phyloP scores from a whole-genome alignment of 2,113 vertebrate species.

The Vanacampus margaritifer region DNA sequence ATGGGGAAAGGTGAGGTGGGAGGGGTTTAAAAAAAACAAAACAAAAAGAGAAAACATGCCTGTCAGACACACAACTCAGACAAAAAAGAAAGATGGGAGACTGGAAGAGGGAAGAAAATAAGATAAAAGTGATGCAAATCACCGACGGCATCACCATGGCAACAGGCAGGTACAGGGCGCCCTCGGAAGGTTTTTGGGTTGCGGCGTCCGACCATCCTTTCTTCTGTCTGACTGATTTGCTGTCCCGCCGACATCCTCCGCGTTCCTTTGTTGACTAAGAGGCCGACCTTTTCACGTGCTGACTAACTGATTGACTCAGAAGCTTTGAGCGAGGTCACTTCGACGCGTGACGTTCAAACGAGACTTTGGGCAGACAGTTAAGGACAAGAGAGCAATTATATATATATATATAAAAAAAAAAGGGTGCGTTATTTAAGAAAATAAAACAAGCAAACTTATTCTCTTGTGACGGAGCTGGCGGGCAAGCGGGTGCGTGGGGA shows the following conservation, averaged over 20 bases:
- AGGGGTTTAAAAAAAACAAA: background rate
- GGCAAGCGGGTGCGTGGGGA: background rate
- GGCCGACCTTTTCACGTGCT: constrained; percentile 1
- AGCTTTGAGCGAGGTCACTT: constrained; percentile 46
- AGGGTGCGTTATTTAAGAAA: background rate
- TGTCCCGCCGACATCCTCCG: constrained; percentile 46
- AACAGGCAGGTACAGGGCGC: constrained; percentile 62
- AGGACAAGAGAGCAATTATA: constrained; percentile 11
- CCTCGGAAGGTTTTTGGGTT: constrained; percentile 50
- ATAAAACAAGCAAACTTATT: background rate
- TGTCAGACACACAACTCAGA: constrained; percentile 31
- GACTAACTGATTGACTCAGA: constrained; percentile 46
- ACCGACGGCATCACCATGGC: constrained; percentile 57
- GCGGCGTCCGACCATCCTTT: constrained; percentile 25
- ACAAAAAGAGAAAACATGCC: constrained; percentile 42
- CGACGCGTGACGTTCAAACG: constrained; percentile 30
- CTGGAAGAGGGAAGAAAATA: constrained; percentile 44
- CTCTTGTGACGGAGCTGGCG: constrained; percentile 10
- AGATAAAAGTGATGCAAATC: constrained; percentile 51
- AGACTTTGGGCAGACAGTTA: constrained; percentile 6
- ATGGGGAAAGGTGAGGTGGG: constrained; percentile 53
- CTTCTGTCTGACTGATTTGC: constrained; percentile 42
- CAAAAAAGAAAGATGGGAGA: constrained; percentile 35
- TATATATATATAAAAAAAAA: no score
- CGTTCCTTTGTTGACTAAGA: constrained; percentile 1